Evolutionary conservation across 2,797 vertebrate genomes (phyloP).

Genomic region (Melanotaenia maccullochi): DNA sequence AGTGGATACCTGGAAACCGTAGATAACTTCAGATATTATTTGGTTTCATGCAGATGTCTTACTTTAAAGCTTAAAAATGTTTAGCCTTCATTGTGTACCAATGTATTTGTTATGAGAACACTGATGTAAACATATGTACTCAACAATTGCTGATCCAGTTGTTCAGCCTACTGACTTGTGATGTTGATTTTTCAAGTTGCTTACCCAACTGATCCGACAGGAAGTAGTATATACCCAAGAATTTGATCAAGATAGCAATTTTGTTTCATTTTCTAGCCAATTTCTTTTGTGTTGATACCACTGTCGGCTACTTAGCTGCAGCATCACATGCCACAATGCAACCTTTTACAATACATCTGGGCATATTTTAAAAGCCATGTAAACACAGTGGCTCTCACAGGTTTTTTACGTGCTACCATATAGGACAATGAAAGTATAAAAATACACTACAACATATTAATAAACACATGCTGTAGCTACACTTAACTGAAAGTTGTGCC

Average conservation of each 20-base stretch:
- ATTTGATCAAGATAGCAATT: conserved; percentile 57
- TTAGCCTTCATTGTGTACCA: background rate
- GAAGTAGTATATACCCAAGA: conserved; percentile 29
- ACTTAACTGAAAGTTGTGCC: background rate
- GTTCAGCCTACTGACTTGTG: conserved; percentile 18
- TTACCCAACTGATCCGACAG: conserved; percentile 38
- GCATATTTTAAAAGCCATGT: background rate
- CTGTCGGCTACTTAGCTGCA: conserved; percentile 50
- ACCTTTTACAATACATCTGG: background rate
- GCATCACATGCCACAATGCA: conserved; percentile 24
- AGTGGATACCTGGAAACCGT: background rate
- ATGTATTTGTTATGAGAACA: background rate
- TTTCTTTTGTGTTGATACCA: conserved; percentile 23
- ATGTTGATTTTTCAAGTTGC: conserved; percentile 27
- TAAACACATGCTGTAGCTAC: background rate
- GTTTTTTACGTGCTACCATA: background rate
- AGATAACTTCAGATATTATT: background rate
- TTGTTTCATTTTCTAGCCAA: conserved; percentile 54
- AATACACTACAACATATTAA: background rate
- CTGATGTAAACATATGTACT: background rate
- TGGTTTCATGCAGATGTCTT: background rate
- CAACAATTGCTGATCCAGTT: conserved; percentile 15
- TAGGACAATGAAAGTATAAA: background rate
- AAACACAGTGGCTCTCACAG: background rate
- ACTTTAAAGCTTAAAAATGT: background rate